A percentile compares a stretch with the other conserved stretches of the same genome.
Conservation (phyloP, 2,888 invertebrate species). For the Hoplodrina ambigua region DNA sequence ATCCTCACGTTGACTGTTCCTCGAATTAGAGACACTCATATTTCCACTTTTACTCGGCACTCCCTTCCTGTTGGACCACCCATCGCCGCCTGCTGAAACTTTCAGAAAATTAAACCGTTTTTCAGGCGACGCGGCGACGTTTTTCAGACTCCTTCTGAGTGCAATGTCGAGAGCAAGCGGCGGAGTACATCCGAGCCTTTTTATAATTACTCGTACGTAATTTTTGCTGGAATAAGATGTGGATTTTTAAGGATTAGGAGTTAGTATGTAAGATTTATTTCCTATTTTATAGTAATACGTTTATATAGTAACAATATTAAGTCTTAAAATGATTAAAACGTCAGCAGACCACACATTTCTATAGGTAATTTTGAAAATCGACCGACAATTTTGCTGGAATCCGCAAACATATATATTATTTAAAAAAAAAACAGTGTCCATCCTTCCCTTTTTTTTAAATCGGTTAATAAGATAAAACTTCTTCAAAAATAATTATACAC, state of each 20-base stretch:
- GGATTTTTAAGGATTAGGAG: conserved; percentile 4
- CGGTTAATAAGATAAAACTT: no score
- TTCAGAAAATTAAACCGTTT: conserved; percentile 68
- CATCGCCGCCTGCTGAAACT: conserved; percentile 58
- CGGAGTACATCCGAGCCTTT: conserved; percentile 44
- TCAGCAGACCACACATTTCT: no score
- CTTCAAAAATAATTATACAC: no score
- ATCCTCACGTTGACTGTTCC: conserved; percentile 36
- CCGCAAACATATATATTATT: no score
- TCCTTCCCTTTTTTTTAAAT: no score
- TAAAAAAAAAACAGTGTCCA: no score
- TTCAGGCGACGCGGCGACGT: conserved; percentile 51
- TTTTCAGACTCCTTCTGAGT: conserved; percentile 56
- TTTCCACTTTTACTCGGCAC: conserved; percentile 64
- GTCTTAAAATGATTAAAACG: no score
- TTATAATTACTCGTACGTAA: conserved; percentile 56
- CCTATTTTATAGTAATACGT: background rate
- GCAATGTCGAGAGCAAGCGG: conserved; percentile 53
- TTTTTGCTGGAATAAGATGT: conserved; percentile 51
- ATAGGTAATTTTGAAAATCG: no score
- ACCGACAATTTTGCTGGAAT: no score
- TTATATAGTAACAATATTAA: no score
- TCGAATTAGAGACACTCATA: conserved; percentile 69
- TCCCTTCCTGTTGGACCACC: conserved; percentile 54
- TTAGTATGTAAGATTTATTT: background rate